Evolutionary conservation across 2,113 vertebrate species (phyloP).

Genomic region (Lutjanus erythropterus): DNA sequence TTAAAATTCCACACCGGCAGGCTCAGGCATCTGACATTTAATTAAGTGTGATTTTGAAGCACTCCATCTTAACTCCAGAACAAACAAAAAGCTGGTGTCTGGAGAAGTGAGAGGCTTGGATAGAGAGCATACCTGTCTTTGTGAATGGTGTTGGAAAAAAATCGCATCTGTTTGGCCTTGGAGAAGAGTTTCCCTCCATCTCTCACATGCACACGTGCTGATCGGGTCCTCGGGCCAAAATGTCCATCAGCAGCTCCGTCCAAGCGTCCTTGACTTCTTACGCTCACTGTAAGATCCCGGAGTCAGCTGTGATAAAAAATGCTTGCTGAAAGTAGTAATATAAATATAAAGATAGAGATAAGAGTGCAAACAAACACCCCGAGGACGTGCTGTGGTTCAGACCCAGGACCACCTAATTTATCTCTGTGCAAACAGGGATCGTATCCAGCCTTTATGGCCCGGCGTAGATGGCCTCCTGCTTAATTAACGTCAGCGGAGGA

Average conservation of each 20-base stretch:
- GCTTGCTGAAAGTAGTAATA: neutral
- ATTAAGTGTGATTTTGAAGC: constrained; percentile 26
- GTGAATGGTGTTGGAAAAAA: neutral
- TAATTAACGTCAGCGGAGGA: constrained; percentile 54
- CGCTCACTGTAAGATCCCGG: neutral
- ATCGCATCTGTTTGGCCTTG: neutral
- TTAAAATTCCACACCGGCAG: constrained; percentile 15
- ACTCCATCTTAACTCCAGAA: constrained; percentile 1
- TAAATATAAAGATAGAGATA: constrained; percentile 39
- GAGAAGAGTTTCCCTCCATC: neutral
- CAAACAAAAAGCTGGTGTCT: constrained; percentile 20
- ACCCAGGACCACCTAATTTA: constrained; percentile 20
- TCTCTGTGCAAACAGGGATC: constrained; percentile 24
- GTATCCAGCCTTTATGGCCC: constrained; percentile 8
- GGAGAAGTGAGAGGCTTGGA: constrained; percentile 5
- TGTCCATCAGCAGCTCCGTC: constrained; percentile 11
- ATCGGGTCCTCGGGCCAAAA: constrained; percentile 1
- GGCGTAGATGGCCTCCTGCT: constrained; percentile 29
- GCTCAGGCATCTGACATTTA: constrained; percentile 37
- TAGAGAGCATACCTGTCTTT: constrained; percentile 2
- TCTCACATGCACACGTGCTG: neutral
- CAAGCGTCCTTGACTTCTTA: constrained; percentile 7
- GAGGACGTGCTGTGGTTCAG: neutral
- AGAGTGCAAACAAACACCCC: constrained; percentile 37
- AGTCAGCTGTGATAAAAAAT: constrained; percentile 8